A percentile compares a stretch with the other conserved stretches of the same genome.
phyloP scores from a whole-genome alignment of 2,888 invertebrate genomes.

The Chloroclysta siterata region DNA sequence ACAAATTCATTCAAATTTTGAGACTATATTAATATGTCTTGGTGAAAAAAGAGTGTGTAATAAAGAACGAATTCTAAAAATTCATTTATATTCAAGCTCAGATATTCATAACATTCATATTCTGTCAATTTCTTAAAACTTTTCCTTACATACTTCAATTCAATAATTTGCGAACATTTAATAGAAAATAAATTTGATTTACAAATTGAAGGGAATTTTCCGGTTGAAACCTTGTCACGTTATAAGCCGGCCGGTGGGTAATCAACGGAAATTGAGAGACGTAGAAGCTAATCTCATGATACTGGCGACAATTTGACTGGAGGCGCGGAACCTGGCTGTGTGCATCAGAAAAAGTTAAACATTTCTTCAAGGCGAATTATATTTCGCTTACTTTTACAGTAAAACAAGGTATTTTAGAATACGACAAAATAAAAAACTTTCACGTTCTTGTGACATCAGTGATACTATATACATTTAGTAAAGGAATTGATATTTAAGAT shows the following conservation, averaged over 20 bases:
- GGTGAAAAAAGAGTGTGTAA: no score
- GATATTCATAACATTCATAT: neutral
- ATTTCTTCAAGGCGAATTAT: neutral
- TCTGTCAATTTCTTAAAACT: neutral
- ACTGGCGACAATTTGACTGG: conserved; percentile 36
- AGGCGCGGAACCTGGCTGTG: conserved; percentile 25
- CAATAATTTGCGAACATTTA: neutral
- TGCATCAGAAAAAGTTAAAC: neutral
- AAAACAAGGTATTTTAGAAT: no score
- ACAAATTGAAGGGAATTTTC: conserved; percentile 32
- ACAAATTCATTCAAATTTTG: no score
- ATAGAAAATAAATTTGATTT: conserved; percentile 14
- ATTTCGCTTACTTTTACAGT: no score
- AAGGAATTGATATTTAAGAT: no score
- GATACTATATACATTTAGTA: no score
- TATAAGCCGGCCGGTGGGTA: conserved; percentile 39
- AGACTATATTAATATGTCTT: no score
- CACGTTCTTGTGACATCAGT: no score
- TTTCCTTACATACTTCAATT: conserved; percentile 10
- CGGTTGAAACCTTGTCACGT: conserved; percentile 24
- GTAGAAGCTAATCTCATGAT: conserved; percentile 52
- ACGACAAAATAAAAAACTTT: no score
- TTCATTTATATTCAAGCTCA: no score
- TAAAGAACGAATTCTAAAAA: no score
- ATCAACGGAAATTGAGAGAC: conserved; percentile 53